Evolutionary conservation across 2,888 invertebrate species (phyloP).

Genomic region (Idaea dimidiata): DNA sequence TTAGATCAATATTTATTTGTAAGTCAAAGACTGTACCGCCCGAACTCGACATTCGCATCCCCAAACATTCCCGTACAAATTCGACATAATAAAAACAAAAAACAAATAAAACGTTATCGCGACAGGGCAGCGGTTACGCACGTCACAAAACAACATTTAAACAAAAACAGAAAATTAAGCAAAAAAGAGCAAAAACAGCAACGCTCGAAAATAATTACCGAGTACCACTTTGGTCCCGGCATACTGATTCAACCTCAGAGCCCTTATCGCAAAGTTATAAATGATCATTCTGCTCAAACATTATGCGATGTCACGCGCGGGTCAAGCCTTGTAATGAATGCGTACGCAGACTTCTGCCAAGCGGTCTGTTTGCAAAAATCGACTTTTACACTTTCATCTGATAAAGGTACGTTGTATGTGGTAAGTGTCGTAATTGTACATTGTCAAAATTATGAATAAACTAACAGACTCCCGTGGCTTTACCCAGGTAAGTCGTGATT

Average conservation of each 20-base stretch:
- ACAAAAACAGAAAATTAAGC: slow-evolving; percentile 2
- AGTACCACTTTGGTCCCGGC: slow-evolving; percentile 2
- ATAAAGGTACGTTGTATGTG: slow-evolving; percentile 24
- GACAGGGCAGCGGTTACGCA: slow-evolving; percentile 17
- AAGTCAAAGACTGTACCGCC: no score
- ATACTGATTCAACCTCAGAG: slow-evolving; percentile 33
- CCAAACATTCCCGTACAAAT: neutral
- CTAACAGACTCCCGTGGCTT: no score
- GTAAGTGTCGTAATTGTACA: slow-evolving; percentile 3
- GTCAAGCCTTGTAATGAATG: slow-evolving; percentile 64
- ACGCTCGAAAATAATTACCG: neutral
- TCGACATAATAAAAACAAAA: neutral
- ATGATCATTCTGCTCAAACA: slow-evolving; percentile 54
- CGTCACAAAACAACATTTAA: neutral
- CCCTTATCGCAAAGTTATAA: slow-evolving; percentile 49
- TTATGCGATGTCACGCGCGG: slow-evolving; percentile 64
- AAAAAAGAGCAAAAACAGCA: neutral
- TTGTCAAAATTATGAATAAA: neutral
- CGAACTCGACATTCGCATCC: no score
- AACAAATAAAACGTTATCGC: neutral
- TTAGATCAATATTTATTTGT: no score
- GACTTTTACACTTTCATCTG: slow-evolving; percentile 41
- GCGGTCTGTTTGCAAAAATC: slow-evolving; percentile 48
- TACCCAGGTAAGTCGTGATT: no score
- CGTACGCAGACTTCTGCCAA: slow-evolving; percentile 50